phyloP scores from a whole-genome alignment of 2,888 invertebrate species.

The Mesoligia furuncula region DNA sequence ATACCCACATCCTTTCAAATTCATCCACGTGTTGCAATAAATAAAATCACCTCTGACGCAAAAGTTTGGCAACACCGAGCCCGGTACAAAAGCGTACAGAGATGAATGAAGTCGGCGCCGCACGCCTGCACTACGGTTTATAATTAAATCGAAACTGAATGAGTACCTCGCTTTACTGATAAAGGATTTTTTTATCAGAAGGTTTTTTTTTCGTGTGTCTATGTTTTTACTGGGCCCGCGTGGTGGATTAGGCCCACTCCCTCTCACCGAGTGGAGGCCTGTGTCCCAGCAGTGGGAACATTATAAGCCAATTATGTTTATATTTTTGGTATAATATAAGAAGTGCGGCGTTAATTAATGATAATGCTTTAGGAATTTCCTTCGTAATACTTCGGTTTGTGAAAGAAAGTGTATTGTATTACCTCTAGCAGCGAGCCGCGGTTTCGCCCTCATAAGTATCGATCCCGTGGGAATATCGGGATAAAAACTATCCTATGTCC shows the following conservation, averaged over 20 bases:
- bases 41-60: conserved; percentile 20
- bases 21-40: conserved; percentile 7
- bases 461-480: no score
- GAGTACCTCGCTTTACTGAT: conserved; percentile 37
- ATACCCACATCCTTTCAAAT: background rate
- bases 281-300: background rate
- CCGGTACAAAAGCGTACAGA: conserved; percentile 41
- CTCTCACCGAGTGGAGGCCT: background rate
- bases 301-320: background rate
- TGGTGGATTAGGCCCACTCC: background rate
- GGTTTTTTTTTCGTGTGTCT: background rate
- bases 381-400: background rate
- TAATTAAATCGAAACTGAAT: conserved; percentile 64
- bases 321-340: background rate
- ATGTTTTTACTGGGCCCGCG: background rate
- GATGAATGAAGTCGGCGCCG: conserved; percentile 51
- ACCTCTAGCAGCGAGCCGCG: no score
- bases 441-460: no score
- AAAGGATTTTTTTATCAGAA: background rate
- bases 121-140: conserved; percentile 52
- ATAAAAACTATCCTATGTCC: no score
- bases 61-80: conserved; percentile 39
- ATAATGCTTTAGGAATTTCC: background rate
- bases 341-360: background rate
- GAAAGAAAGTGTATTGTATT: background rate